Conservation (phyloP, 1,140 invertebrate species). For the Melanaphis sacchari region DNA sequence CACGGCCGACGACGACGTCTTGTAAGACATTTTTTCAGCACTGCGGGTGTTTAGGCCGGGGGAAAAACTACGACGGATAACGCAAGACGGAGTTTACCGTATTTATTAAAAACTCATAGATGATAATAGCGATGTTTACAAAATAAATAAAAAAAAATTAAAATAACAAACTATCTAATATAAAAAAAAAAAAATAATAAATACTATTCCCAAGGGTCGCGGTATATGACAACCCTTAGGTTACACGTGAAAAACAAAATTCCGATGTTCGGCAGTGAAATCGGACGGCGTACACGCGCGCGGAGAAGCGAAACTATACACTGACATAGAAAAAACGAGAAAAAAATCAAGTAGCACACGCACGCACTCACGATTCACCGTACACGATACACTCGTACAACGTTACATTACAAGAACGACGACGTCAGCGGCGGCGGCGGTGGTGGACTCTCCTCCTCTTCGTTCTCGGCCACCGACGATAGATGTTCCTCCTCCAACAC, state of each 20-base stretch:
- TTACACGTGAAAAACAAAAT: constrained; percentile 13
- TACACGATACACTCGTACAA: not conserved
- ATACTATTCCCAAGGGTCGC: constrained; percentile 39
- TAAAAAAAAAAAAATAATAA: not conserved
- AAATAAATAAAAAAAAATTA: not conserved
- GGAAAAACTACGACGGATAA: not conserved
- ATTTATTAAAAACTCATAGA: not conserved
- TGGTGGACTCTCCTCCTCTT: not conserved
- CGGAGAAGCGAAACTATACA: constrained; percentile 23
- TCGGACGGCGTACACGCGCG: not conserved
- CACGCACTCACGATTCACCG: constrained; percentile 13
- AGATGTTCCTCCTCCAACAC: too few relatives aligned
- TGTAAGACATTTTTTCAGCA: not conserved
- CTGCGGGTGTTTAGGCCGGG: not conserved
- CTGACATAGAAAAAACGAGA: constrained; percentile 50
- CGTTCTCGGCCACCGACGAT: not conserved
- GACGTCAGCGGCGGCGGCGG: not conserved
- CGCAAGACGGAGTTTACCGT: not conserved
- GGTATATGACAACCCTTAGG: constrained; percentile 10
- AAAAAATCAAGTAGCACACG: not conserved
- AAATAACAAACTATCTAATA: not conserved
- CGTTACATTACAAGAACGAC: not conserved
- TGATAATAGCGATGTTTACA: not conserved
- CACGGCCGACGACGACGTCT: not conserved
- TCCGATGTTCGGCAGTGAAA: not conserved